Evolutionary conservation across 2,888 invertebrate genomes (phyloP).

Genomic region (Trileptium ribeirensis): DNA sequence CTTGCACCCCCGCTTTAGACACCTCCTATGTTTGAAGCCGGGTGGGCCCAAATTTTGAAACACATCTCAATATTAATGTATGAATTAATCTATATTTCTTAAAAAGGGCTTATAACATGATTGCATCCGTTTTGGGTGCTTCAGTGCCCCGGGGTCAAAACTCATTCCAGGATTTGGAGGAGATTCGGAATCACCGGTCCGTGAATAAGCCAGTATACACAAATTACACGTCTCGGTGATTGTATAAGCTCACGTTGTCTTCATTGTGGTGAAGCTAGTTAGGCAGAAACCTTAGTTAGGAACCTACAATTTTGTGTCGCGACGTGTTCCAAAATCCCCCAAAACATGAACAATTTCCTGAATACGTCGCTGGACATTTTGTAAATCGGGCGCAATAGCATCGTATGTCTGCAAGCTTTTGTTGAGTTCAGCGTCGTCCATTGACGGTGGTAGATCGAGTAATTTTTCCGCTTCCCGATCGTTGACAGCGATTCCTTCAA

Average conservation of each 20-base stretch:
- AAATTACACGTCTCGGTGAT: not conserved
- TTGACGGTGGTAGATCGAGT: not conserved
- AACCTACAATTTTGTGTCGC: too few relatives aligned
- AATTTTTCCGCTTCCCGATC: not conserved
- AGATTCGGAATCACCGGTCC: not conserved
- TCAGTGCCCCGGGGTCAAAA: too few relatives aligned
- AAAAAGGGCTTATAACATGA: too few relatives aligned
- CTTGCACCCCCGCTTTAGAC: too few relatives aligned
- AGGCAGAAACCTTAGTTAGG: too few relatives aligned
- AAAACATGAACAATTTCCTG: constrained; percentile 33
- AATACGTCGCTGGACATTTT: constrained; percentile 18
- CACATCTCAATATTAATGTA: too few relatives aligned
- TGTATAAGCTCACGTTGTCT: not conserved
- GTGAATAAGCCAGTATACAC: not conserved
- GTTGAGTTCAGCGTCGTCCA: not conserved
- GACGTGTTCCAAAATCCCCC: constrained; percentile 42
- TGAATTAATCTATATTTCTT: too few relatives aligned
- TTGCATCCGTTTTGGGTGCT: too few relatives aligned
- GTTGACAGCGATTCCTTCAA: not conserved
- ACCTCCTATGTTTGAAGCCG: too few relatives aligned
- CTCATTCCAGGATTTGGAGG: not conserved
- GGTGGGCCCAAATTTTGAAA: too few relatives aligned
- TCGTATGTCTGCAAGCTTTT: not conserved
- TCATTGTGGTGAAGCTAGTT: too few relatives aligned
- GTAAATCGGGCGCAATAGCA: constrained; percentile 21